Percentiles rank a stretch among this genome's conserved stretches.
These are phyloP conservation scores for Sphaeramia orbicularis DNA, from an alignment of 2,797 vertebrate genomes.

Conservation along the genomic window DNA sequence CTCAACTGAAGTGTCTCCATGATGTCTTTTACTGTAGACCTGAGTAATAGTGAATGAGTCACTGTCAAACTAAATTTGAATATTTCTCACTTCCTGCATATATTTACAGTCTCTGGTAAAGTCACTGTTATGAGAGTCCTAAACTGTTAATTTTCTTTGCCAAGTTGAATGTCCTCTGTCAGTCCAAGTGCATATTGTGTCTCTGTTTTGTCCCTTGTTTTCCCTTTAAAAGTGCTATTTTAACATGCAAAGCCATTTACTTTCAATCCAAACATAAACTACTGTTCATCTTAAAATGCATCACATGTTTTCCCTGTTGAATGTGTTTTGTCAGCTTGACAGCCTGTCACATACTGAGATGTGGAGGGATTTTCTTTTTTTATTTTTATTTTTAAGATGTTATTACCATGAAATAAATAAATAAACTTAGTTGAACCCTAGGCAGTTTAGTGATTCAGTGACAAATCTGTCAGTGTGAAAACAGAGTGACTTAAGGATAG, in stretches of 20 bases:
- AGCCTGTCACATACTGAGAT: background rate
- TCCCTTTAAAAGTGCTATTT: background rate
- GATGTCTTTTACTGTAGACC: too few relatives aligned
- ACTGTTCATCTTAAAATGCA: background rate
- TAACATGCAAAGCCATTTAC: background rate
- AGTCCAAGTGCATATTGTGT: background rate
- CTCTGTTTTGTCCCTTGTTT: background rate
- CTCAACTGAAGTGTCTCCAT: too few relatives aligned
- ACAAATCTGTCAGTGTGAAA: conserved; percentile 11
- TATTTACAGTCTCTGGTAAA: too few relatives aligned
- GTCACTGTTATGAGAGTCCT: too few relatives aligned
- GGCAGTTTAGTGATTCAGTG: background rate
- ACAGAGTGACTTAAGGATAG: background rate
- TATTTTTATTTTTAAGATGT: too few relatives aligned
- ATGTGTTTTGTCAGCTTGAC: background rate
- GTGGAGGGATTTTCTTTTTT: background rate
- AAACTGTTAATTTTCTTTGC: background rate
- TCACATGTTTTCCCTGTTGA: background rate
- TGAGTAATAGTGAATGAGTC: too few relatives aligned
- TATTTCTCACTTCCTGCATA: too few relatives aligned
- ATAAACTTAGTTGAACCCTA: background rate
- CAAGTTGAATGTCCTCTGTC: too few relatives aligned
- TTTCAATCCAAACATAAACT: background rate
- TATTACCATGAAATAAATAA: background rate
- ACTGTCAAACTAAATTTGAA: too few relatives aligned